phyloP scores from a whole-genome alignment of 2,797 vertebrate species.

The Clarias pachynema region DNA sequence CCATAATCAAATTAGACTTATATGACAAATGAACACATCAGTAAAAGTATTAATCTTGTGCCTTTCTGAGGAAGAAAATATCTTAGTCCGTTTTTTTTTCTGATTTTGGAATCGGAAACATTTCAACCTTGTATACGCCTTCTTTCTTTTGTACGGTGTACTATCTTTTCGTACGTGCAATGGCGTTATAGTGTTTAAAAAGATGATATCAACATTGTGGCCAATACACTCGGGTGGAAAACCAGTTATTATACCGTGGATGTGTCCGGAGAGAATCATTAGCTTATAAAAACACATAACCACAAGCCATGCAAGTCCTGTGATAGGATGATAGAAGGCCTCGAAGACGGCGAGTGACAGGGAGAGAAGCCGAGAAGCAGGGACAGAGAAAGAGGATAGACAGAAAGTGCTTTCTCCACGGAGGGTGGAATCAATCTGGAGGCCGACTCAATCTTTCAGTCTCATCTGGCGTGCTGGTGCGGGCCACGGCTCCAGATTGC shows the following conservation, averaged over 20 bases:
- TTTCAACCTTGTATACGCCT: not conserved
- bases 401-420: slow-evolving; percentile 34
- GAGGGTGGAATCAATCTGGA: slow-evolving; percentile 63
- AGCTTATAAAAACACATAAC: slow-evolving; percentile 26
- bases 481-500: slow-evolving; percentile 64
- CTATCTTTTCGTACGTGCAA: not conserved
- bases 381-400: not conserved
- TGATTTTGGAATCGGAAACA: not conserved
- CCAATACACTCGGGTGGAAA: not conserved
- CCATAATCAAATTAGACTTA: slow-evolving; percentile 62
- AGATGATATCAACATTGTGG: not conserved
- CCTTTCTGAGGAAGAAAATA: slow-evolving; percentile 27
- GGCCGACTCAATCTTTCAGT: slow-evolving; percentile 60
- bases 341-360: slow-evolving; percentile 14
- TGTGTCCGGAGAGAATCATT: slow-evolving; percentile 6
- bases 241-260: slow-evolving; percentile 1
- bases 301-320: not conserved
- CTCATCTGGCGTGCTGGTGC: slow-evolving; percentile 60
- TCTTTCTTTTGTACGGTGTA: not conserved
- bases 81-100: not conserved
- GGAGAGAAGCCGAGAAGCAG: not conserved
- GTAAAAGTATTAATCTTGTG: slow-evolving; percentile 39
- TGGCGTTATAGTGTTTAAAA: not conserved
- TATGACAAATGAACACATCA: slow-evolving; percentile 55
- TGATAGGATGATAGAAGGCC: slow-evolving; percentile 16